Evolutionary conservation across 1,140 invertebrate species (phyloP), one percentile per base, ranked within the genome.

Genomic region (Holotrichia oblita): DNA sequence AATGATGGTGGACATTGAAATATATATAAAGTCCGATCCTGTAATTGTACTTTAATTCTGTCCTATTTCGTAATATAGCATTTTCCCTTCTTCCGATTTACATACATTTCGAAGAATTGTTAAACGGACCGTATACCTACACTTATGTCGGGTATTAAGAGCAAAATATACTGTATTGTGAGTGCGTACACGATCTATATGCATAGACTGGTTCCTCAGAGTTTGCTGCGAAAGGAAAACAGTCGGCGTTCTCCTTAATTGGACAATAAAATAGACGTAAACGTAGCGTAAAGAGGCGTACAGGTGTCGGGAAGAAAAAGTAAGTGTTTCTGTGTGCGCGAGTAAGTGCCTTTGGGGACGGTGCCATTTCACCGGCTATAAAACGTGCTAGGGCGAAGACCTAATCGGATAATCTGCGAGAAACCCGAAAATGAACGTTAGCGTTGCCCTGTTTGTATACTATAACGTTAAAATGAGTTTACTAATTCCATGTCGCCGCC

Each of bases 341-440:
- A 69, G 27, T 17, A 22, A 69, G 22, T 22, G 22, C 20, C 61
- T 9, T 27, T 9, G 20, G 22, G 61, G 22, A 27, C 7, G 17
- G n/a, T 17, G 20, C 61, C 61, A 12, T 69, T 27, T 27, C 7
- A 34, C 6, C 27, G 24, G 22, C 27, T 20, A 22, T 69, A 69
- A 69, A 69, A 69, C 27, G 61, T 69, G 27, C 61, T 7, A 55
- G 9, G 61, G 61, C 61, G 20, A 10, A 22, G 8, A 14, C 61
- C 22, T 69, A 69, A 69, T 69, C 61, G 61, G 61, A 69, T 69
- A 69, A 34, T 69, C 61, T 69, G 61, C 61, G 61, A 27, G 27
- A 12, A 0, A 22, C 7, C 12, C 48, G 48, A 55, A 55, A 55
- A 55, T 55, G 48, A 55, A 55, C 48, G 48, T 17, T 17, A 17